Evolutionary conservation across 1,140 invertebrate genomes (phyloP), one percentile per base, ranked within the genome.

Genomic region (Macrobrachium rosenbergii): DNA sequence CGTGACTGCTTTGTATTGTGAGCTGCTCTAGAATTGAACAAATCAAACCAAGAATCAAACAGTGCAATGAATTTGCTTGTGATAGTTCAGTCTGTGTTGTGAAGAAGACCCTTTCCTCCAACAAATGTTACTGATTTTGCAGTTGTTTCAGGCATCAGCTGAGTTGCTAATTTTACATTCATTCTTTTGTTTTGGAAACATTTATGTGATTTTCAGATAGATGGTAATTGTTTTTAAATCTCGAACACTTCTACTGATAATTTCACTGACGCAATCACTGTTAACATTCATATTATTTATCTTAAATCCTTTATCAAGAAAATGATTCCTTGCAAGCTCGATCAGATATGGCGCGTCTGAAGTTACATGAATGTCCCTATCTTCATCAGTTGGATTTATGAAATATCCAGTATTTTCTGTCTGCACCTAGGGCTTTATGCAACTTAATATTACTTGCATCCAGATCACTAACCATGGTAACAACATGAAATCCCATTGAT

Each of bases 121-220:
- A 78, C 2, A 58, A 3, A 58, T 52, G 2, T 37, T 59, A 58
- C 2, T 11, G 76, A 19, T 6, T 78, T 78, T 59, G 45, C 76
- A 43, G 76, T 78, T 78, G 76, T 78, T 52, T 78, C 76, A 19
- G 76, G 58, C 16, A 78, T 52, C 43, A 78, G 3, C 52, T 78
- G 76, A 17, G 8, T 59, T 78, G 76, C 45, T 52, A 78, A 52
- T n/a, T 78, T 78, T 37, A 59, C 45, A 52, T 16, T 78, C 37
- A 78, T 78, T 78, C 3, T 78, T 59, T 59, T 78, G 12, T 76
- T 76, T 43, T 28, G 23, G 17, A 28, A 76, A 76, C 23, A 37
- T 23, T 28, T 28, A 43, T 76, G 37, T 45, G n/a, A 43, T 76
- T 76, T 76, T 76, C 5, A 76, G 45, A 76, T 23, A 21, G 43